Conservation (phyloP, 2,888 invertebrate species). For the Platerodrilus igneus region DNA sequence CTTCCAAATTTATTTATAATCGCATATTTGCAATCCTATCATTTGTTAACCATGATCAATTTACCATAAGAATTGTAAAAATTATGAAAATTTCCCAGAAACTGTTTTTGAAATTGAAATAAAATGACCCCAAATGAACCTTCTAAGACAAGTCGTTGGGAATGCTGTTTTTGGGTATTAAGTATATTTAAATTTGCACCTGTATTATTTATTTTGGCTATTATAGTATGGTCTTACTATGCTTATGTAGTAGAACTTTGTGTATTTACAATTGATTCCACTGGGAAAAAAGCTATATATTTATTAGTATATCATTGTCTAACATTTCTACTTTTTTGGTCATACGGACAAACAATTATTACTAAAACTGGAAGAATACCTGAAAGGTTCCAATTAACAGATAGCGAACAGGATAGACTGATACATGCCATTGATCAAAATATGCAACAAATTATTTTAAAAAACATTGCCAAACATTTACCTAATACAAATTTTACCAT, state of each 20-base stretch:
- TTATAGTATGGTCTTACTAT: slow-evolving; percentile 84
- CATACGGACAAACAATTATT: slow-evolving; percentile 58
- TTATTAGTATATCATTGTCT: slow-evolving; percentile 12
- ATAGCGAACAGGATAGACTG: slow-evolving; percentile 66
- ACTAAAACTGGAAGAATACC: slow-evolving; percentile 52
- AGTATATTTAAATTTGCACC: too few relatives aligned
- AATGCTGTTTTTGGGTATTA: too few relatives aligned
- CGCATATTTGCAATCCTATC: too few relatives aligned
- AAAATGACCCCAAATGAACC: too few relatives aligned
- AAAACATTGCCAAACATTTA: slow-evolving; percentile 74
- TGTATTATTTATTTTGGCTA: slow-evolving; percentile 12
- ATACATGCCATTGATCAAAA: slow-evolving; percentile 72
- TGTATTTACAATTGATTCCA: slow-evolving; percentile 41
- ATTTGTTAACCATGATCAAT: too few relatives aligned
- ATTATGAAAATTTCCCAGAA: too few relatives aligned
- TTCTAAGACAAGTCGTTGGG: too few relatives aligned
- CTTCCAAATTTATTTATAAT: too few relatives aligned
- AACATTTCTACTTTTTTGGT: slow-evolving; percentile 65
- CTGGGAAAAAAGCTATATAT: neutral
- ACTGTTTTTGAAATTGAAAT: too few relatives aligned
- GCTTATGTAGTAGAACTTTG: slow-evolving; percentile 94
- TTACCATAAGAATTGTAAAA: too few relatives aligned
- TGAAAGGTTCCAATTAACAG: slow-evolving; percentile 71
- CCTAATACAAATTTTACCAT: slow-evolving; percentile 79
- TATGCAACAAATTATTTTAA: slow-evolving; percentile 71